Conservation (phyloP, 2,797 vertebrate genomes). For the Dipus sagitta region DNA sequence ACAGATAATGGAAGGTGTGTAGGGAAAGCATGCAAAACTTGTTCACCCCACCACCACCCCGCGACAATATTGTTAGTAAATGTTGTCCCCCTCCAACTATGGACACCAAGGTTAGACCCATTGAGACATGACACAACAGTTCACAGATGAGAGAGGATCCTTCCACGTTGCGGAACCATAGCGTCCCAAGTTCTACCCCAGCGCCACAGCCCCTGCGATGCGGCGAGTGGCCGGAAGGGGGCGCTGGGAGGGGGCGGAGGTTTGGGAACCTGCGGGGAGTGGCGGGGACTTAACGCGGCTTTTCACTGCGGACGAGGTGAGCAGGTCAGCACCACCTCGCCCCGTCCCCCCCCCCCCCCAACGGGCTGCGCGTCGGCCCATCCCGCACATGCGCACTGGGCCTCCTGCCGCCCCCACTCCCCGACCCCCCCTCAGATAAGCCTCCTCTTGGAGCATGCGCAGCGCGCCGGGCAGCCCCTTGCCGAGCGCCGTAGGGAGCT, state of each 20-base stretch:
- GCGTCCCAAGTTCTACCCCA: background rate
- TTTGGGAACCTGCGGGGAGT: too few relatives aligned
- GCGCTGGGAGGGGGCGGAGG: background rate
- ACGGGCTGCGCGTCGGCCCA: rapidly evolving
- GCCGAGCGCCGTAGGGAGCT: rapidly evolving
- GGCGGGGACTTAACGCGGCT: background rate
- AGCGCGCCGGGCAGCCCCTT: slow-evolving; percentile 77
- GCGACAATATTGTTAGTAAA: too few relatives aligned
- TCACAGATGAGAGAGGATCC: rapidly evolving
- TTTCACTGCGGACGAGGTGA: background rate
- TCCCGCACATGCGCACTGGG: slow-evolving; percentile 60
- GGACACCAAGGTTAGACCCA: background rate
- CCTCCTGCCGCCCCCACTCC: background rate
- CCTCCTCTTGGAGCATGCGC: slow-evolving; percentile 42
- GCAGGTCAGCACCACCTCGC: background rate
- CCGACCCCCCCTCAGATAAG: background rate
- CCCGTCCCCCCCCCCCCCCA: too few relatives aligned
- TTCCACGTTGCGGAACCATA: rapidly evolving
- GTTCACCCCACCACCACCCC: background rate
- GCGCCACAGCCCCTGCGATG: background rate
- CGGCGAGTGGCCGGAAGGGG: background rate
- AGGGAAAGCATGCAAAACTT: background rate
- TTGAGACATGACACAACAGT: background rate
- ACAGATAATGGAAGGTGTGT: background rate
- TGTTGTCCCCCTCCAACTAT: background rate